phyloP scores from a whole-genome alignment of 2,888 invertebrate species.

The Spisula solida region DNA sequence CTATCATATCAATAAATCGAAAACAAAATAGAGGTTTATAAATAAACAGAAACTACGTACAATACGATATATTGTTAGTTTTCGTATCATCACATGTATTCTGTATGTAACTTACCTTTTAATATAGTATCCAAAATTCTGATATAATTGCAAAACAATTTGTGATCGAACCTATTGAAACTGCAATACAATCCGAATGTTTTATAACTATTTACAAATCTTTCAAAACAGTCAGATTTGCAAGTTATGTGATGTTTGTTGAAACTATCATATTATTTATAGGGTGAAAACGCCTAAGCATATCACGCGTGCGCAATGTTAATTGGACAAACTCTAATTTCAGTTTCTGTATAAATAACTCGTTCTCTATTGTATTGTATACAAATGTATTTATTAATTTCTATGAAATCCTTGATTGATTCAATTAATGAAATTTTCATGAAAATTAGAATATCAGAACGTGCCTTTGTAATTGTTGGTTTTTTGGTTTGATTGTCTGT shows the following conservation, averaged over 20 bases:
- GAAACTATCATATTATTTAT: not conserved
- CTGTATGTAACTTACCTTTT: no score
- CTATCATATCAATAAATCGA: no score
- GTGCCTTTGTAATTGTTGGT: not conserved
- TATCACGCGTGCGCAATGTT: not conserved
- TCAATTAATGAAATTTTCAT: not conserved
- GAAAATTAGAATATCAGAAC: constrained; percentile 1
- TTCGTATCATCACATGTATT: no score
- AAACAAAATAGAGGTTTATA: no score
- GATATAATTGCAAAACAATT: no score
- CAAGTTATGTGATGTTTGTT: not conserved
- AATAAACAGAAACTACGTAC: no score
- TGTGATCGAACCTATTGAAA: no score
- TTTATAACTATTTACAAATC: no score
- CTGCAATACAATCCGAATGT: no score
- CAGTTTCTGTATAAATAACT: not conserved
- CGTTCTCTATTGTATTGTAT: not conserved
- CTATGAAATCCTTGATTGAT: not conserved
- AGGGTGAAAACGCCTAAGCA: not conserved
- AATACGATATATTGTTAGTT: no score
- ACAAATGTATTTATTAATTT: not conserved
- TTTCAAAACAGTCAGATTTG: not conserved
- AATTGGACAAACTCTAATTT: not conserved
- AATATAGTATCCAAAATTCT: no score
- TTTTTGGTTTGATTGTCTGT: not conserved